Evolutionary conservation across 2,113 vertebrate genomes (phyloP), one percentile per base, ranked within the genome.

Genomic region (Leucopsar rothschildi): DNA sequence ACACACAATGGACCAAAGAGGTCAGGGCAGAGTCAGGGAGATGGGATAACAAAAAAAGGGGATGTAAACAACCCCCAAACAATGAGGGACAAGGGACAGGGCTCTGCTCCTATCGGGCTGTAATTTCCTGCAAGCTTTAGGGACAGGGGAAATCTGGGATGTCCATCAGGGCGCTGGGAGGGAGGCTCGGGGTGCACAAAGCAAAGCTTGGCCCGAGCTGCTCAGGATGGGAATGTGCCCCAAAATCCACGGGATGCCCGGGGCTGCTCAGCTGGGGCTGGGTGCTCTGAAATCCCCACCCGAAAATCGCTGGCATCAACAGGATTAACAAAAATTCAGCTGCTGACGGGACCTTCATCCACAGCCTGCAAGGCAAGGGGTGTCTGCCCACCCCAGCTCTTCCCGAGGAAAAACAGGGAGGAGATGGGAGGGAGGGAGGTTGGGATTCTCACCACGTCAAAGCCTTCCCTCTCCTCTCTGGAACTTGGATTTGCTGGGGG

Each of bases 1-100:
- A 64, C 65, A 60, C 85, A 93, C 83, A 89, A 91, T 57, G 89
- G 57, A 53, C 8, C 1, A 84, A 81, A 76, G 1, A 55, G 94
- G 94, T 93, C 84, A 91, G 94, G 56, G 92, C 56, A 56, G 94
- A 94, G 94, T 76, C 89, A 92, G 91, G 45, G 95, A 93, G 96
- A 50, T 80, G 88, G 94, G 96, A 91, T 69, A 86, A 94, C 82
- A 69, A 77, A 88, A 88, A 88, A 63, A 25, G 24, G 93, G 93
- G 95, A 82, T 24, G 87, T 93, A 92, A 95, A 93, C 96, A 97
- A 70, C 37, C 76, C 87, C 31, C 63, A n/a, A 52, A 95, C 96
- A 95, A 95, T 94, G 28, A 66, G 87, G 63, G 95, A 90, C 90
- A 70, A 82, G 50, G 82, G 59, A 28, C 93, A 23, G 63, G 76